Percentiles rank a stretch among this genome's conserved stretches.
Evolutionary conservation across 2,888 invertebrate genomes (phyloP).

Genomic region (Cyclophora albipunctata): DNA sequence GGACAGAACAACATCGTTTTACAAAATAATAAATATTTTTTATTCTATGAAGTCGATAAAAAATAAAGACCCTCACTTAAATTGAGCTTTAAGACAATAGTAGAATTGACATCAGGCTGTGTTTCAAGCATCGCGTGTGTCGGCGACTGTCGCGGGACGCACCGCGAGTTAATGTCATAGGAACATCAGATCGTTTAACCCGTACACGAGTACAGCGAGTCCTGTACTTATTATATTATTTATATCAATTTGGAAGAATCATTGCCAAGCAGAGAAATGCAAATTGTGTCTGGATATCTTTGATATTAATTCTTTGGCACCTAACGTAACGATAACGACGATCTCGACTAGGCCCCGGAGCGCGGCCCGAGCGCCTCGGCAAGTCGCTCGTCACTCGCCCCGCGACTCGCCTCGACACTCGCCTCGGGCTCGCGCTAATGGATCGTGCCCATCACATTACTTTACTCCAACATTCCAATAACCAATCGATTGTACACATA

Average conservation of each 20-base stretch:
- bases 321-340: conserved; percentile 52
- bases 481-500: conserved; percentile 18
- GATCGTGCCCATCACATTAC: conserved; percentile 23
- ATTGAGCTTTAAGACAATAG: conserved; percentile 70
- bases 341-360: conserved; percentile 34
- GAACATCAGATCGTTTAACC: conserved; percentile 73
- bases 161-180: conserved; percentile 55
- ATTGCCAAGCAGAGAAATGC: conserved; percentile 55
- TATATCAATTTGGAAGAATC: conserved; percentile 68
- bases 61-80: conserved; percentile 62
- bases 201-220: conserved; percentile 44
- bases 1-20: conserved; percentile 62
- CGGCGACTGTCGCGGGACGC: conserved; percentile 41
- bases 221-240: conserved; percentile 20
- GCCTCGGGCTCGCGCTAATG: conserved; percentile 17
- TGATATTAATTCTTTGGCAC: conserved; percentile 75
- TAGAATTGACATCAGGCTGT: conserved; percentile 66
- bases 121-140: conserved; percentile 36
- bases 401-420: conserved; percentile 18
- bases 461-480: conserved; percentile 14
- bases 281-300: conserved; percentile 63
- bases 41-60: conserved; percentile 49
- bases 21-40: conserved; percentile 48
- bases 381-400: conserved; percentile 33
- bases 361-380: conserved; percentile 16